A percentile compares a stretch with the other conserved stretches of the same genome.
phyloP scores from a whole-genome alignment of 2,797 vertebrate species.

The Pipistrellus pygmaeus region DNA sequence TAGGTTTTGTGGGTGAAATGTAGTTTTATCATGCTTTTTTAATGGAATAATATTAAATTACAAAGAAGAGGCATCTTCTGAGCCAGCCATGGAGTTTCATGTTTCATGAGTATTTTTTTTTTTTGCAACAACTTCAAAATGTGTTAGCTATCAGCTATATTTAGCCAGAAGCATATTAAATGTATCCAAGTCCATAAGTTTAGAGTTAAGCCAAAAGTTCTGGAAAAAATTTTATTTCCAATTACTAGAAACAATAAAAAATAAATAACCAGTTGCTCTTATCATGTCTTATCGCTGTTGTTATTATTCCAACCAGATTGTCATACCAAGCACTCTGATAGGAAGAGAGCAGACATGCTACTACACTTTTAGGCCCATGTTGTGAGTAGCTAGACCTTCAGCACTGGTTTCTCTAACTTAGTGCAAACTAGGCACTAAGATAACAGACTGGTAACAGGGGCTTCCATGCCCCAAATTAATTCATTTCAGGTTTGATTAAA shows the following conservation, averaged over 20 bases:
- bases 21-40: constrained; percentile 1
- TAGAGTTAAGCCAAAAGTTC: not conserved
- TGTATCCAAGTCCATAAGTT: not conserved
- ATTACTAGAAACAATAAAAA: not conserved
- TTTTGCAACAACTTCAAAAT: constrained; percentile 33
- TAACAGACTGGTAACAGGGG: not conserved
- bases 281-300: not conserved
- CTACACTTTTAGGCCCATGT: not conserved
- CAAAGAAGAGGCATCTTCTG: not conserved
- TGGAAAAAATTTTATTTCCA: not conserved
- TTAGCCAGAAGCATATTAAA: constrained; percentile 7
- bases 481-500: not conserved
- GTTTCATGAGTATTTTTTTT: not conserved
- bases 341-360: not conserved
- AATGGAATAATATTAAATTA: not conserved
- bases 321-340: not conserved
- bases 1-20: not conserved
- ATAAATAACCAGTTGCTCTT: not conserved
- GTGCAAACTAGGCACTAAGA: not conserved
- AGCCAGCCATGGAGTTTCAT: not conserved
- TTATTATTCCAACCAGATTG: not conserved
- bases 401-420: not conserved
- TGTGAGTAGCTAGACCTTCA: not conserved
- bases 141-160: not conserved
- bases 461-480: not conserved